These are phyloP conservation scores for Polypterus senegalus DNA, from an alignment of 2,113 vertebrate genomes.

Conservation along the genomic window DNA sequence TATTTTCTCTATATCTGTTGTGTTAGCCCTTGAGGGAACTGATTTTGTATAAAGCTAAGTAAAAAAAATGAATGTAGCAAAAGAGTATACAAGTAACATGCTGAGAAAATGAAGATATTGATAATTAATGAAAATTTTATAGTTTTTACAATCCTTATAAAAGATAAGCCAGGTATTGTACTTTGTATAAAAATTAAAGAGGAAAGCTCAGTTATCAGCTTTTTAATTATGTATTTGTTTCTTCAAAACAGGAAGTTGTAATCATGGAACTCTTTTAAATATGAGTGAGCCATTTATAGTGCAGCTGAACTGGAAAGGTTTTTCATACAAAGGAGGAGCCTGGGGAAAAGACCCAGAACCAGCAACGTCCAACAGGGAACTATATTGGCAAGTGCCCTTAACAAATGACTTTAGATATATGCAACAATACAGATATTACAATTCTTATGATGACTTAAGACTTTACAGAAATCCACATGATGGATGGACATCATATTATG, in stretches of 20 bases:
- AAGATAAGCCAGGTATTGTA: too few relatives aligned
- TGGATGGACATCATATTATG: neutral
- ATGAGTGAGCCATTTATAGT: constrained; percentile 43
- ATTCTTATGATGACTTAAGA: constrained; percentile 40
- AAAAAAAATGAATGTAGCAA: too few relatives aligned
- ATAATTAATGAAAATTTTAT: too few relatives aligned
- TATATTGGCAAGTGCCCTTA: constrained; percentile 55
- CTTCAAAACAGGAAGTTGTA: constrained; percentile 39
- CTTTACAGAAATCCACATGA: constrained; percentile 13
- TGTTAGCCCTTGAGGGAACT: too few relatives aligned
- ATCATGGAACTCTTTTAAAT: constrained; percentile 38
- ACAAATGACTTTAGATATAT: constrained; percentile 25
- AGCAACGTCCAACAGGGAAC: constrained; percentile 22
- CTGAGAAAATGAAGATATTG: too few relatives aligned
- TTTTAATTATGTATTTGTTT: constrained; percentile 13
- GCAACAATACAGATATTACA: constrained; percentile 35
- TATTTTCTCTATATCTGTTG: too few relatives aligned
- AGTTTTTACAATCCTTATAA: too few relatives aligned
- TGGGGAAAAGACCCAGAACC: constrained; percentile 51
- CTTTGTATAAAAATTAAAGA: too few relatives aligned
- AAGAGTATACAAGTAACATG: too few relatives aligned
- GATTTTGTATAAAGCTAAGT: too few relatives aligned
- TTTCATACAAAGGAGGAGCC: constrained; percentile 38
- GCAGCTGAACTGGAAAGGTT: constrained; percentile 51
- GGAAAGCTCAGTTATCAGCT: too few relatives aligned